These are phyloP conservation scores for Dorcus parallelipipedus DNA, from an alignment of 2,888 invertebrate species.

Conservation along the genomic window DNA sequence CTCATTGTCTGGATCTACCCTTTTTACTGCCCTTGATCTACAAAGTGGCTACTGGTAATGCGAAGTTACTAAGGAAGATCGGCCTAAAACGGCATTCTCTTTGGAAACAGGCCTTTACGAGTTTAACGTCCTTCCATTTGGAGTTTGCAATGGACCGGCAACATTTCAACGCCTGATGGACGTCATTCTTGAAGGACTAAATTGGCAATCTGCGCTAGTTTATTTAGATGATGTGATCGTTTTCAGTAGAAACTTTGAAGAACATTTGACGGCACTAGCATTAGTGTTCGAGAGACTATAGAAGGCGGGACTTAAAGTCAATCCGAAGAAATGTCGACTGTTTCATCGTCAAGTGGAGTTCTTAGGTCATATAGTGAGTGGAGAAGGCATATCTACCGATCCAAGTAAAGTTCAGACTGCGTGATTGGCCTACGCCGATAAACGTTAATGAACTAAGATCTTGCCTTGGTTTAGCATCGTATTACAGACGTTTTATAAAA, in stretches of 20 bases:
- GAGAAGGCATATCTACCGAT: neutral
- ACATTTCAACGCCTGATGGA: too few species aligned
- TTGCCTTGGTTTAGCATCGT: slow-evolving; percentile 23
- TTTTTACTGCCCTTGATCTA: too few species aligned
- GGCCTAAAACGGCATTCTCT: neutral
- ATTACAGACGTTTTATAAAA: slow-evolving; percentile 25
- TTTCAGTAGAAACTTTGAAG: slow-evolving; percentile 22
- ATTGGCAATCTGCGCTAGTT: neutral
- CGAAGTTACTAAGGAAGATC: neutral
- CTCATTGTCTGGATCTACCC: too few species aligned
- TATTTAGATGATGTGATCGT: neutral
- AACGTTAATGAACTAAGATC: slow-evolving; percentile 14
- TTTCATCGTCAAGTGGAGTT: neutral
- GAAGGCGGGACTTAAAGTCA: neutral
- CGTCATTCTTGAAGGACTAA: neutral
- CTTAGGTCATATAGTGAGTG: neutral
- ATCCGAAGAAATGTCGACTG: neutral
- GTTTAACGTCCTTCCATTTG: neutral
- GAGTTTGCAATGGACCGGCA: too few species aligned
- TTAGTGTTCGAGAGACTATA: neutral
- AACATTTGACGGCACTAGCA: slow-evolving; percentile 23
- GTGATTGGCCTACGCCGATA: slow-evolving; percentile 12
- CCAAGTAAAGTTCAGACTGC: too few species aligned
- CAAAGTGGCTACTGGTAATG: neutral
- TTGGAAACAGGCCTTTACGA: neutral